Evolutionary conservation across 2,888 invertebrate species (phyloP), one percentile per base, ranked within the genome.

Genomic region (Pollenia labialis): DNA sequence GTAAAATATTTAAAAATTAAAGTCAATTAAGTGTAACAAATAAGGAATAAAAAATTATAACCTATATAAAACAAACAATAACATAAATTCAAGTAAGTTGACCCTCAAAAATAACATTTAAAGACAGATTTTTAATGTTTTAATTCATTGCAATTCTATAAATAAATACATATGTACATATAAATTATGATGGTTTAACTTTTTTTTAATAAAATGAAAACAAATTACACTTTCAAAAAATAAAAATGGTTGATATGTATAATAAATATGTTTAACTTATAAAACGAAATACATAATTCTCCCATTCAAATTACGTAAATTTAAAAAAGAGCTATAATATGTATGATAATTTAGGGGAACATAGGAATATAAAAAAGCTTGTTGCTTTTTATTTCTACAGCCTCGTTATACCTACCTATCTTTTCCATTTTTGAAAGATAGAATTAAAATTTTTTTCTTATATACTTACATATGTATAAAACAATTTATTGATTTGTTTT

Each of bases 21-120:
- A 52, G 75, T 75, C 62, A 75, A 75, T 75, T 64, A 64, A 71
- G 42, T 54, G 9, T 8, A 50, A 71, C 11, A 16, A 12, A 71
- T 71, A 52, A 18, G 18, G 8, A 42, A 64, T 72, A 10, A 44
- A 44, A 23, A 40, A 69, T 11, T 52, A 52, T 52, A 69, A 69
- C 68, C 50, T 56, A 42, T 56, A 44, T 46, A 44, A 54, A 32
- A 16, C 16, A 40, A 4, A 40, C 10, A 46, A 40, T 12, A 60
- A 40, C 50, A 60, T 42, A 62, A 42, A 50, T 42, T 18, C 74
- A 75, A 75, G 75, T 75, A 64, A 75, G 75, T 75, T 64, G 62
- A 62, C 42, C 62, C 18, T 52, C 42, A 75, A 62, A 64, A 18
- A 75, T 18, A 6, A 62, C 40, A 42, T 46, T 18, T 11, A 52